Evolutionary conservation across 2,888 invertebrate species (phyloP), one percentile per base, ranked within the genome.

Genomic region (Lycia hirtaria): DNA sequence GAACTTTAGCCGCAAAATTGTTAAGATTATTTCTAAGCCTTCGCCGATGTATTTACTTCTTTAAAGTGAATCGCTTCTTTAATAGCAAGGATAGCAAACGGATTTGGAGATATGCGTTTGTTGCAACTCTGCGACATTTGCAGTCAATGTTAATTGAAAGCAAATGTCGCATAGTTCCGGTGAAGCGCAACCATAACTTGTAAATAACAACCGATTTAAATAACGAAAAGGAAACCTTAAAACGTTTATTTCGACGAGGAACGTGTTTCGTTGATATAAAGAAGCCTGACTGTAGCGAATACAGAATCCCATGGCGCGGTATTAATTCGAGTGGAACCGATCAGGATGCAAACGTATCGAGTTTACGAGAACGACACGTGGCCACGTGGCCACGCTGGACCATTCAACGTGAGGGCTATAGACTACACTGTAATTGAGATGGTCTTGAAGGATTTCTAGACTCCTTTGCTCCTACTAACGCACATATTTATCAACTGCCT

Each of bases 361-460:
- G 52, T 52, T 52, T 19, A 35, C 17, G 14, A 32, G 32, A 14
- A 35, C n/a, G 37, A 19, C 38, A 49, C 49, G 38, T 38, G 49
- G 49, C 0, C 15, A 37, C 48, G 26, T 37, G n/a, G n/a, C n/a
- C n/a, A n/a, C n/a, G n/a, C n/a, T n/a, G 47, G 45, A 35, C 14
- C 4, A 3, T 33, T 12, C 4, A 38, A 38, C 38, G 38, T 22
- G 22, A 38, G 22, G 6, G 12, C 22, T 12, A 22, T n/a, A 32
- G 7, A 14, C 7, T 26, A 26, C 9, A 26, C 5, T 5, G 26
- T 9, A 3, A 26, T 26, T 9, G 6, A 9, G 26, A 3, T 6
- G 26, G 9, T 9, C 9, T 26, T 26, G 26, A 1, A 26, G 26
- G 3, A 26, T 1, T 26, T 9, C 26, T 6, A 9, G 1, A 26